These are phyloP conservation scores for Platycheirus rosarum DNA, from an alignment of 2,888 invertebrate species.

Conservation along the genomic window DNA sequence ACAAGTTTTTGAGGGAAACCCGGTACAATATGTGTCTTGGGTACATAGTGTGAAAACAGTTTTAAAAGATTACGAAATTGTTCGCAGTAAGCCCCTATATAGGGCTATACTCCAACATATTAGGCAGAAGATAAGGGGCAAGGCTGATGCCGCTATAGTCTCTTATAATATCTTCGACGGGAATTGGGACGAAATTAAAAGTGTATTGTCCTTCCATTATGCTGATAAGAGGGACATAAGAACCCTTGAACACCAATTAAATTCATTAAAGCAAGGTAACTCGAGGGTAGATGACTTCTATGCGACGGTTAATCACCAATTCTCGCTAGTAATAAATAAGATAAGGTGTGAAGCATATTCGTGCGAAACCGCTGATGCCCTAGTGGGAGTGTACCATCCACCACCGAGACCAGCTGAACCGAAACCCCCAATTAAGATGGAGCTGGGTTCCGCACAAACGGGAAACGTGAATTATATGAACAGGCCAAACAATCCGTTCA, in stretches of 20 bases:
- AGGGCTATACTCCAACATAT: constrained; percentile 59
- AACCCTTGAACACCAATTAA: constrained; percentile 66
- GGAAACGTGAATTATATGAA: constrained; percentile 19
- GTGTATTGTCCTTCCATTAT: constrained; percentile 28
- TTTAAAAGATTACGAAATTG: constrained; percentile 55
- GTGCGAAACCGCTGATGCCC: constrained; percentile 48
- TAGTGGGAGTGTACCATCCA: constrained; percentile 58
- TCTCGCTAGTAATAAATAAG: constrained; percentile 70
- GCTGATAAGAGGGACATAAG: constrained; percentile 24
- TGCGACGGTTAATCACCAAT: constrained; percentile 64
- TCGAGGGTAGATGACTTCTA: constrained; percentile 66
- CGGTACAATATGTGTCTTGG: constrained; percentile 65
- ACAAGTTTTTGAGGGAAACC: constrained; percentile 59
- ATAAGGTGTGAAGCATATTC: constrained; percentile 69
- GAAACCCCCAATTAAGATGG: constrained; percentile 28
- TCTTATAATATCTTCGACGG: constrained; percentile 46
- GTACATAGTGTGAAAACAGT: constrained; percentile 57
- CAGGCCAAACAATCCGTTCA: constrained; percentile 16
- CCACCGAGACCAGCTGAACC: constrained; percentile 15
- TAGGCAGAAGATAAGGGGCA: constrained; percentile 54
- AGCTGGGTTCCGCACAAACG: constrained; percentile 13
- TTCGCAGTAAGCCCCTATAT: constrained; percentile 54
- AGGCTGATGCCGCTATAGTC: constrained; percentile 49
- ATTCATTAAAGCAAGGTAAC: constrained; percentile 55
- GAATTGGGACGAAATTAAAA: constrained; percentile 18